phyloP scores from a whole-genome alignment of 2,888 invertebrate genomes.

The Chalcosyrphus nemorum region DNA sequence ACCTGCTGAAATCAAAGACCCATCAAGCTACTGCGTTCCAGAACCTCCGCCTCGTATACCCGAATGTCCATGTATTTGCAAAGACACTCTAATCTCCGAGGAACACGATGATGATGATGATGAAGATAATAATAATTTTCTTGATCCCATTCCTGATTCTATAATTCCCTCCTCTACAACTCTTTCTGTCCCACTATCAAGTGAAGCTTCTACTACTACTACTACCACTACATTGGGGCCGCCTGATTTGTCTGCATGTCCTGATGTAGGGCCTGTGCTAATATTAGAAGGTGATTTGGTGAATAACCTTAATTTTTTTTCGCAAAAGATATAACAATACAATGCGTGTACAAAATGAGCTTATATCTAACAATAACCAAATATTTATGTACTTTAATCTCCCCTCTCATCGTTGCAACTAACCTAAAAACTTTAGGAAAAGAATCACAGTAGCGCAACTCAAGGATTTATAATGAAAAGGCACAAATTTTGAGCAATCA shows the following conservation, averaged over 20 bases:
- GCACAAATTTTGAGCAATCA: too few relatives aligned
- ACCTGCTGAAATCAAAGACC: constrained; percentile 46
- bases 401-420: constrained; percentile 55
- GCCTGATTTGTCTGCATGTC: constrained; percentile 83
- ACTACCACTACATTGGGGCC: constrained; percentile 80
- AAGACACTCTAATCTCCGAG: constrained; percentile 31
- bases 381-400: constrained; percentile 3
- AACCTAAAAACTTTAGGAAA: constrained; percentile 12
- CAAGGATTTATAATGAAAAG: too few relatives aligned
- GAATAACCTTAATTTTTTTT: constrained; percentile 47
- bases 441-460: neutral
- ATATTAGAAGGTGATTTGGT: constrained; percentile 91
- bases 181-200: constrained; percentile 58
- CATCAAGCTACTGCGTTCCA: constrained; percentile 76
- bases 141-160: constrained; percentile 46
- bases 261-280: constrained; percentile 89
- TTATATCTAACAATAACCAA: constrained; percentile 51
- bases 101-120: constrained; percentile 41
- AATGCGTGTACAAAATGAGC: constrained; percentile 63
- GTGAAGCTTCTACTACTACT: constrained; percentile 78
- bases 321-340: constrained; percentile 16
- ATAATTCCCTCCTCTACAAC: constrained; percentile 62
- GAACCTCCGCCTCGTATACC: constrained; percentile 81
- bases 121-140: constrained; percentile 41
- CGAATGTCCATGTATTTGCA: constrained; percentile 80